These are phyloP conservation scores for Cygnus olor DNA, from an alignment of 2,797 vertebrate genomes.

Conservation along the genomic window DNA sequence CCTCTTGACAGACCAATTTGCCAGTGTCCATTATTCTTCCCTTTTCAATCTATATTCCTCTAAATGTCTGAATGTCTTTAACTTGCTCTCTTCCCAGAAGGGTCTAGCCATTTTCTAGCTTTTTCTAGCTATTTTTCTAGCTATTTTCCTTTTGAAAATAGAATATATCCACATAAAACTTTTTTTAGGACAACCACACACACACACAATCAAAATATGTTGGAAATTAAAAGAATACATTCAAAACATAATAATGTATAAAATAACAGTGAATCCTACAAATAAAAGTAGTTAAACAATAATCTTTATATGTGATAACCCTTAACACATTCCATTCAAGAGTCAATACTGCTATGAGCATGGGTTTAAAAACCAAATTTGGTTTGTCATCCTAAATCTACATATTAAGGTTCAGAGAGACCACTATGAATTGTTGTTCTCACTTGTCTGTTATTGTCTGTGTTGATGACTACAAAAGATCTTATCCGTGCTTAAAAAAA, in stretches of 20 bases:
- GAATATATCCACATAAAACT: not conserved
- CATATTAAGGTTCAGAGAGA: not conserved
- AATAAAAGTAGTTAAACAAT: not conserved
- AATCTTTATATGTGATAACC: not conserved
- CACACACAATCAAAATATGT: not conserved
- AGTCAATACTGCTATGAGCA: not conserved
- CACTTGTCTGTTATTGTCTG: not conserved
- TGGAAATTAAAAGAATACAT: not conserved
- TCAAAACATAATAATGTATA: not conserved
- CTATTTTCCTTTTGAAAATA: not conserved
- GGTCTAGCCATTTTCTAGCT: not conserved
- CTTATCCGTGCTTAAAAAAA: not conserved
- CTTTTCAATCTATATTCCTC: conserved; percentile 16
- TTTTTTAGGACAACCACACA: not conserved
- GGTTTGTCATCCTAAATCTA: not conserved
- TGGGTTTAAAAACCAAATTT: not conserved
- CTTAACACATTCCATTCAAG: not conserved
- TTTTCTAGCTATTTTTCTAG: too few species aligned
- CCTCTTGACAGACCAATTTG: not conserved
- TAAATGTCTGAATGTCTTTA: conserved; percentile 39
- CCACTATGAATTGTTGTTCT: not conserved
- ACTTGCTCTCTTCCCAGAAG: conserved; percentile 36
- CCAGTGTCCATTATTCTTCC: not conserved
- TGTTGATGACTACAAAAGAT: rapidly evolving
- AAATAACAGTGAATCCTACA: not conserved